phyloP scores from a whole-genome alignment of 2,113 vertebrate genomes.

The Zeus faber region DNA sequence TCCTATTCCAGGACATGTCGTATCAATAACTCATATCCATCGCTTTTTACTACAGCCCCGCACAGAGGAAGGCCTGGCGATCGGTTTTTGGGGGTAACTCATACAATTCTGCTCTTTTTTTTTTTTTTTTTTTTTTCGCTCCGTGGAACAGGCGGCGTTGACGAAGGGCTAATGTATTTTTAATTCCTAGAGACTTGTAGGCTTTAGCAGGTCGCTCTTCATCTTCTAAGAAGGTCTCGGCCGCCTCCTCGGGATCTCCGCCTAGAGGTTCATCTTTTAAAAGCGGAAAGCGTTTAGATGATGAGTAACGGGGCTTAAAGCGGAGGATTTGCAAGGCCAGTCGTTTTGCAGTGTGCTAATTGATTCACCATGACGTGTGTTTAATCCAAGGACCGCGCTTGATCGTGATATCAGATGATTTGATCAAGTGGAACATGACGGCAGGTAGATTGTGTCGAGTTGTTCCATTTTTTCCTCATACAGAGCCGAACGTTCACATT shows the following conservation, averaged over 20 bases:
- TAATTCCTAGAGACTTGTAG: constrained; percentile 42
- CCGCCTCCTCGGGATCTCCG: constrained; percentile 27
- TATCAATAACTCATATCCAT: constrained; percentile 63
- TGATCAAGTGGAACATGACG: constrained; percentile 14
- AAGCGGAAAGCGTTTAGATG: constrained; percentile 22
- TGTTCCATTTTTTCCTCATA: no score
- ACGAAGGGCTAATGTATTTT: constrained; percentile 50
- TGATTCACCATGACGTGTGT: constrained; percentile 33
- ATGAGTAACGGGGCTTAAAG: constrained; percentile 21
- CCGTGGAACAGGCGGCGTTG: constrained; percentile 16
- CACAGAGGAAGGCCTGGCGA: constrained; percentile 56
- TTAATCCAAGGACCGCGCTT: constrained; percentile 8
- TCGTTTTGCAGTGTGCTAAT: constrained; percentile 38
- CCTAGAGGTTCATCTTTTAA: constrained; percentile 16
- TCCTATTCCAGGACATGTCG: constrained; percentile 57
- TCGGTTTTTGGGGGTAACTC: no score
- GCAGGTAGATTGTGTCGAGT: neutral
- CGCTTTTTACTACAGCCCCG: constrained; percentile 66
- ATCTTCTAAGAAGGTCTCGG: constrained; percentile 32
- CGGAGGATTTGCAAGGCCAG: constrained; percentile 27
- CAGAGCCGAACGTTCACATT: no score
- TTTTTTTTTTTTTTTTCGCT: constrained; percentile 30
- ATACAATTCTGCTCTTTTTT: constrained; percentile 45
- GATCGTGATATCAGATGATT: constrained; percentile 31
- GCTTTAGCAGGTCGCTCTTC: constrained; percentile 39